Evolutionary conservation across 2,113 vertebrate species (phyloP).

Genomic region (Geococcyx californianus): DNA sequence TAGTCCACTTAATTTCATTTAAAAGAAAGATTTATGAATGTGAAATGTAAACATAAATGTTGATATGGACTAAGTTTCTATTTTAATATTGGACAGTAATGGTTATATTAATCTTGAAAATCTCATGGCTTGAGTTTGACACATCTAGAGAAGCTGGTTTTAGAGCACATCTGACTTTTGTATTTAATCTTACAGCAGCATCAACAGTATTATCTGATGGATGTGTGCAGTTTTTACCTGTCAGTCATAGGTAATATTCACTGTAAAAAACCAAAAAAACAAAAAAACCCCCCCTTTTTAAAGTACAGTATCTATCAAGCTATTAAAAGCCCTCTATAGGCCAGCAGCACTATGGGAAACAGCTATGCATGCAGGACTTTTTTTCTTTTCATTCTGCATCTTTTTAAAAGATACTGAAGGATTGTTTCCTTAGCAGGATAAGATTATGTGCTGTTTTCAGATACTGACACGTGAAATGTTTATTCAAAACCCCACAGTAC

Average conservation of each 20-base stretch:
- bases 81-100: background rate
- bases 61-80: background rate
- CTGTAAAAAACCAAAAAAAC: no score
- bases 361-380: accelerated
- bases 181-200: background rate
- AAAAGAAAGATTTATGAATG: background rate
- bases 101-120: background rate
- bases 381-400: background rate
- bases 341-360: background rate
- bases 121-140: background rate
- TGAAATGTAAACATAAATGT: background rate
- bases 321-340: background rate
- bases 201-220: background rate
- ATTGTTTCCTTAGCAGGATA: background rate
- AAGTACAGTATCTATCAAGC: background rate
- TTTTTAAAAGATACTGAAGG: background rate
- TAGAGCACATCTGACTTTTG: background rate
- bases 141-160: background rate
- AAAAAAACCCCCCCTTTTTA: no score
- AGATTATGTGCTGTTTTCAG: background rate
- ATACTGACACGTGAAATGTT: background rate
- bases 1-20: background rate
- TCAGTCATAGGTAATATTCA: no score
- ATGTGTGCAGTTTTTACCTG: background rate
- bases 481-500: background rate